These are phyloP conservation scores for Hydriomena furcata DNA, from an alignment of 2,888 invertebrate genomes.

Conservation along the genomic window DNA sequence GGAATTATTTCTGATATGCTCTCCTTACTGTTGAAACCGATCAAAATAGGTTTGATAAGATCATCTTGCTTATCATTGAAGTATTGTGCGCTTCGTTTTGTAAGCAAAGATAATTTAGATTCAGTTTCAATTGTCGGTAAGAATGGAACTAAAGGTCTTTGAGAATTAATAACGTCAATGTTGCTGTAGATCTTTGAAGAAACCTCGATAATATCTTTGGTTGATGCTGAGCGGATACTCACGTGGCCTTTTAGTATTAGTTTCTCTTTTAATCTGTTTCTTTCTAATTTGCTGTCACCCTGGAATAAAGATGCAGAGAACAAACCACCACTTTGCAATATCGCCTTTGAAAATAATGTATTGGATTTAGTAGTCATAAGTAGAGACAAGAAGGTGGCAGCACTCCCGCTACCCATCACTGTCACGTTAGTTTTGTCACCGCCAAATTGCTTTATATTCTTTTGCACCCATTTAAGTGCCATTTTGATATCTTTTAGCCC, in stretches of 20 bases:
- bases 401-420: conserved; percentile 70
- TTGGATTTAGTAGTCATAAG: conserved; percentile 59
- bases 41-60: conserved; percentile 61
- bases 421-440: conserved; percentile 66
- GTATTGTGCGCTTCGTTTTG: conserved; percentile 43
- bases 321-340: conserved; percentile 71
- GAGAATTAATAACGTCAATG: conserved; percentile 58
- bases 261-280: conserved; percentile 48
- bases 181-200: conserved; percentile 61
- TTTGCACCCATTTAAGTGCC: conserved; percentile 72
- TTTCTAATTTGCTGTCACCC: conserved; percentile 51
- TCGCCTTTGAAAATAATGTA: conserved; percentile 67
- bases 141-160: conserved; percentile 69
- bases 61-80: conserved; percentile 33
- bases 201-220: conserved; percentile 54
- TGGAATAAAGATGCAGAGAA: conserved; percentile 68
- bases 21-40: conserved; percentile 80
- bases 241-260: conserved; percentile 45
- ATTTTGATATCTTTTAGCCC: conserved; percentile 73
- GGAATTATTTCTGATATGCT: conserved; percentile 72
- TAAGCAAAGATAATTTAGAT: conserved; percentile 53
- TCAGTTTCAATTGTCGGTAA: conserved; percentile 57
- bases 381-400: conserved; percentile 62
- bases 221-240: conserved; percentile 45
- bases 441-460: conserved; percentile 61